Evolutionary conservation across 2,888 invertebrate genomes (phyloP), one percentile per base, ranked within the genome.

Genomic region (Boloria selene): DNA sequence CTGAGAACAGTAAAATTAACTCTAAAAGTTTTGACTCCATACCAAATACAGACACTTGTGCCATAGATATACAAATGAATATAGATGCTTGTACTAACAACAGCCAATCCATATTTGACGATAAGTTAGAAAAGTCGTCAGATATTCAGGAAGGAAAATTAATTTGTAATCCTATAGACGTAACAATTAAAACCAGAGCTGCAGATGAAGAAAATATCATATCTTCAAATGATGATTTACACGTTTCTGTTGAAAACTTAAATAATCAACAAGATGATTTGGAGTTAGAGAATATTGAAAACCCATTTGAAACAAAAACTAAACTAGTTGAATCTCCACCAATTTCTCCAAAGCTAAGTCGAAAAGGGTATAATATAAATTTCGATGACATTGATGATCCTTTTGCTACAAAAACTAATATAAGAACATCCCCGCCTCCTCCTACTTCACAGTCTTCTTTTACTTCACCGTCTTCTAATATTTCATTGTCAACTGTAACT

Each of bases 331-430:
- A 53, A n/a, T 73, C 78, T 16, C 81, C 84, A 45, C 81, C 87
- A 17, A 68, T 67, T 50, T 88, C 88, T 18, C 88, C 87, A 6
- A 83, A 82, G 68, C 85, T 87, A 49, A 74, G 73, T 54, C 86
- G 86, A 22, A 88, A 80, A 73, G 89, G 87, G 26, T 90, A 89
- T 69, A 87, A 87, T 70, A 86, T 88, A 38, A 84, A 89, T 74
- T 89, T 90, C 73, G 90, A 90, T 75, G 86, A 88, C 52, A 82
- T 86, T 61, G 85, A 87, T 64, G 81, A 90, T 74, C 90, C 88
- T 45, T 91, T 90, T 77, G 84, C 83, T 14, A 88, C 85, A 4
- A 88, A 88, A 83, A 82, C 81, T 31, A 87, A 84, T 72, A 84
- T 88, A 17, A 79, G 85, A 63, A 65, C 77, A 64, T 87, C 89